A percentile compares a stretch with the other conserved stretches of the same genome.
These are phyloP conservation scores for Fistularia commersonii DNA, from an alignment of 2,797 vertebrate genomes.

Conservation along the genomic window DNA sequence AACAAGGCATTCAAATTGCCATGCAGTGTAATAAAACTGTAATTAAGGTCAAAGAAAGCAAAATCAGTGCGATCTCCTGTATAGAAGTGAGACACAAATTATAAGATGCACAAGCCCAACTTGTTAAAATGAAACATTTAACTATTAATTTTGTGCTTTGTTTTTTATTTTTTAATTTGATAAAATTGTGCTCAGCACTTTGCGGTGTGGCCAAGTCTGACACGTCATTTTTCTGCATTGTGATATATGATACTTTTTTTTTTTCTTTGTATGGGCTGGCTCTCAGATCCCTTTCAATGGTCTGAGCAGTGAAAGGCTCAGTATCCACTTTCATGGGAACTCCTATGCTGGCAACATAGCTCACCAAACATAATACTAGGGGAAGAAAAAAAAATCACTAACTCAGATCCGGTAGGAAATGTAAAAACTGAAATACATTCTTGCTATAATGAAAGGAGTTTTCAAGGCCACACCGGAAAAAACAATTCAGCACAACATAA, in stretches of 20 bases:
- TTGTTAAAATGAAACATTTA: no score
- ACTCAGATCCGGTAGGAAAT: no score
- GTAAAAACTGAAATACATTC: no score
- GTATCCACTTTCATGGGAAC: constrained; percentile 75
- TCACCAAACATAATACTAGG: constrained; percentile 18
- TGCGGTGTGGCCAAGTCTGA: constrained; percentile 15
- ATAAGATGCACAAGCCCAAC: no score
- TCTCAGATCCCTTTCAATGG: constrained; percentile 57
- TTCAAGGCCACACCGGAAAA: neutral
- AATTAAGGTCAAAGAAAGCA: no score
- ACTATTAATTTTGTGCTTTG: neutral
- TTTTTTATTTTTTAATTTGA: constrained; percentile 1
- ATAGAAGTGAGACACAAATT: no score
- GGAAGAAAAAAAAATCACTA: neutral
- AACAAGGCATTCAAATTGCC: no score
- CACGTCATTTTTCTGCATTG: constrained; percentile 33
- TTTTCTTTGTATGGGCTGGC: neutral
- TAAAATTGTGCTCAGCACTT: constrained; percentile 19
- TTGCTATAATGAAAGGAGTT: neutral
- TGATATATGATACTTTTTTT: constrained; percentile 61
- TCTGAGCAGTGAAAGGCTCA: constrained; percentile 57
- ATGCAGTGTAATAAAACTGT: no score
- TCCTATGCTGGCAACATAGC: constrained; percentile 37
- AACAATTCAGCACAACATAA: no score
- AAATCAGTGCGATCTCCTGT: no score